Evolutionary conservation across 2,888 invertebrate genomes (phyloP), one percentile per base, ranked within the genome.

Genomic region (Agonopterix arenella): DNA sequence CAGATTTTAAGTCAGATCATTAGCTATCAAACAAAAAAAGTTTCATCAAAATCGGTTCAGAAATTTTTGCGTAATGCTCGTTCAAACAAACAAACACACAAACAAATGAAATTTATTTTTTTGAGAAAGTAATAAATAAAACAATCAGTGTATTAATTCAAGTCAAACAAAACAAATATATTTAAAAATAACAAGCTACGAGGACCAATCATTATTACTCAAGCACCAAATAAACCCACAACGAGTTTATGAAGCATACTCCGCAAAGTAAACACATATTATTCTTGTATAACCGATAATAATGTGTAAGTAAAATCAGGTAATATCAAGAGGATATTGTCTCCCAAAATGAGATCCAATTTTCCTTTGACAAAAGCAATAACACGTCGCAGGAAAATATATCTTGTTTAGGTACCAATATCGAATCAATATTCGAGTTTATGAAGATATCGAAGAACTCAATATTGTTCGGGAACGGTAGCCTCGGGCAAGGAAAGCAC

Each of bases 401-500:
- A 40, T 52, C 37, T 42, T 47, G 48, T 46, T 50, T 43, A 18
- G 47, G 38, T 37, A 28, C 47, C 56, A 53, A 60, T 58, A 56
- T 46, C 47, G 58, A 62, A 64, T 62, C 60, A 62, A 68, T 63
- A 66, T 62, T 65, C 53, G 57, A 63, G 62, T 52, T 62, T 67
- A 65, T 61, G 62, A 68, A 66, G 66, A 69, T 65, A 55, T 62
- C 57, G 54, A 51, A 46, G 56, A 64, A 59, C 66, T 66, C 64
- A 68, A 76, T 75, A 77, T 72, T 68, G 49, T 55, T 49, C 50
- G 37, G 43, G 44, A 42, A 56, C 58, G 59, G 62, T 60, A 72
- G 78, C 75, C 74, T 53, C 59, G 73, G 78, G 70, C 51, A 60
- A 61, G 63, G 62, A 61, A 61, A 70, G 46, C 75, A 73, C 68